Conservation (phyloP, 2,113 vertebrate genomes). For the Plotosus lineatus region DNA sequence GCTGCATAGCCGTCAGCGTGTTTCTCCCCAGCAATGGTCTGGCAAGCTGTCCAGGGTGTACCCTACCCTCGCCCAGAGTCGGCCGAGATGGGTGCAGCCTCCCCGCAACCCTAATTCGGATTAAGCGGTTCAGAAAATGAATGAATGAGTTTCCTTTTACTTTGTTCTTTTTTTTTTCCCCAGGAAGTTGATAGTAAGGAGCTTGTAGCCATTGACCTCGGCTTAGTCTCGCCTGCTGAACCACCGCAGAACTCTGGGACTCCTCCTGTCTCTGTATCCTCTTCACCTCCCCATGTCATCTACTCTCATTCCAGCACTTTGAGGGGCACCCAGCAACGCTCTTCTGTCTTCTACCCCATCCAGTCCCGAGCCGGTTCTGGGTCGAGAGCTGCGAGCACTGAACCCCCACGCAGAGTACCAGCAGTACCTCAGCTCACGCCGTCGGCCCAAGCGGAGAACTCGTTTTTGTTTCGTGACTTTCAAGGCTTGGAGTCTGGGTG, state of each 20-base stretch:
- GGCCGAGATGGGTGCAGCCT: too few relatives aligned
- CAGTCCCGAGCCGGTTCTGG: conserved; percentile 14
- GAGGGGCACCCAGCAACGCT: conserved; percentile 43
- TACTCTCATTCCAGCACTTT: conserved; percentile 50
- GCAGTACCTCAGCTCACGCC: conserved; percentile 9
- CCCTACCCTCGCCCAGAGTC: too few relatives aligned
- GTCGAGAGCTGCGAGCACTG: conserved; percentile 4
- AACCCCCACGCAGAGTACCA: conserved; percentile 41
- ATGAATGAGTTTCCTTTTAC: not conserved
- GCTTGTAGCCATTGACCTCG: conserved; percentile 62
- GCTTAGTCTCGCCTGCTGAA: conserved; percentile 57
- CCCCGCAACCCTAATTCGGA: too few relatives aligned
- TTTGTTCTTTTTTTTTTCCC: conserved; percentile 13
- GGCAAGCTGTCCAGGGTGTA: too few relatives aligned
- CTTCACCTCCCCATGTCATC: conserved; percentile 58
- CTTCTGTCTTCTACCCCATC: conserved; percentile 35
- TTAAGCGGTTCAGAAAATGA: too few relatives aligned
- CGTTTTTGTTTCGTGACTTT: conserved; percentile 23
- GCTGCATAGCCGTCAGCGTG: too few relatives aligned
- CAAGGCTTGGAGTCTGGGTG: conserved; percentile 37
- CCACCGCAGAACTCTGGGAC: conserved; percentile 51
- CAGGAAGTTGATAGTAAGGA: conserved; percentile 67
- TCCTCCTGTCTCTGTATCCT: conserved; percentile 52
- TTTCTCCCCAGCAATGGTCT: too few relatives aligned
- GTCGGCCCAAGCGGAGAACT: conserved; percentile 40